These are phyloP conservation scores for Prinia subflava DNA, from an alignment of 2,113 vertebrate species.

Conservation along the genomic window DNA sequence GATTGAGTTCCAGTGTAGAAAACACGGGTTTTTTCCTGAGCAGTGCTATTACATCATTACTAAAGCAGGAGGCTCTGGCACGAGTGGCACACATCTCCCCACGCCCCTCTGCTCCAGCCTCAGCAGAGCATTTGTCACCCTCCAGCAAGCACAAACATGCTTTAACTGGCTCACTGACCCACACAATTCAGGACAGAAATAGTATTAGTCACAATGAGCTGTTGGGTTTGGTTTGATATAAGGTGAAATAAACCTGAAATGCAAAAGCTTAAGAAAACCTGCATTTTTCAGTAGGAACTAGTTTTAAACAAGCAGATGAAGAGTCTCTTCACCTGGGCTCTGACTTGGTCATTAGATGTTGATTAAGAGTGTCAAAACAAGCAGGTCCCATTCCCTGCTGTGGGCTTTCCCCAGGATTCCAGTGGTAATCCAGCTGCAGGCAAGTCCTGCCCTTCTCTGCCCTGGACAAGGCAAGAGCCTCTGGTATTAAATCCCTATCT, in stretches of 20 bases:
- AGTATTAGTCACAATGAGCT: background rate
- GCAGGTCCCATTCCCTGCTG: background rate
- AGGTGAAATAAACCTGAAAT: background rate
- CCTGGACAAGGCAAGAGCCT: background rate
- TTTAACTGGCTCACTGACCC: background rate
- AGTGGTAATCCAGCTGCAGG: background rate
- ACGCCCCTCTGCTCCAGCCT: background rate
- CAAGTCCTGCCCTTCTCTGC: background rate
- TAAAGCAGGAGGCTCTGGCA: background rate
- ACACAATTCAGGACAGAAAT: background rate
- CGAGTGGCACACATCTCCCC: background rate
- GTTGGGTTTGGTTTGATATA: rapidly evolving
- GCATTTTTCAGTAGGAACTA: background rate
- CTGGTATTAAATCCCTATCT: background rate
- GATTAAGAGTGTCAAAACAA: background rate
- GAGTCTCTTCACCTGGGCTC: background rate
- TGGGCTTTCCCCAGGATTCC: background rate
- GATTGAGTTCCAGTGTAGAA: background rate
- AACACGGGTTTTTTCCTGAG: rapidly evolving
- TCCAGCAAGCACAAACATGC: background rate
- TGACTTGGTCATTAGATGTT: background rate
- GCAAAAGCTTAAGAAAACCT: background rate
- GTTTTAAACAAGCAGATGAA: background rate
- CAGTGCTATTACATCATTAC: background rate
- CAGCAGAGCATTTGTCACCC: background rate